A percentile compares a stretch with the other conserved stretches of the same genome.
Conservation (phyloP, 2,113 vertebrate species). For the Dolichotis patagonum region DNA sequence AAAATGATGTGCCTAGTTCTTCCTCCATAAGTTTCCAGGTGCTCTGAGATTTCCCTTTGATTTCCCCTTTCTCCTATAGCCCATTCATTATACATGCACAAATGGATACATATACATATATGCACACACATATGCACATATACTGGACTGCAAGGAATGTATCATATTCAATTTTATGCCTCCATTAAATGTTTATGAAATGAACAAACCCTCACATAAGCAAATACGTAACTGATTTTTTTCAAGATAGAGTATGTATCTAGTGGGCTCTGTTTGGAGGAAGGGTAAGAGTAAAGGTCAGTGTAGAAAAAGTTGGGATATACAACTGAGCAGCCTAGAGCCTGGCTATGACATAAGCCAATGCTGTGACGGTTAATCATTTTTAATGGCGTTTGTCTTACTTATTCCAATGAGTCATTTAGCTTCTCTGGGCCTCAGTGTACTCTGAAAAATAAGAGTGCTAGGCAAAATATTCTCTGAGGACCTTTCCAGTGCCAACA, state of each 20-base stretch:
- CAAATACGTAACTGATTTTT: not conserved
- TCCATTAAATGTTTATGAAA: not conserved
- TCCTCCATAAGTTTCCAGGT: conserved; percentile 9
- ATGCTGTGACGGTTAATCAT: not conserved
- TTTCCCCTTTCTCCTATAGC: not conserved
- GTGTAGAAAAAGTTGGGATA: not conserved
- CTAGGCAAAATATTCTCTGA: conserved; percentile 3
- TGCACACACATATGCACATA: not conserved
- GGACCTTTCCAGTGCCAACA: not conserved
- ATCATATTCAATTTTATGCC: not conserved
- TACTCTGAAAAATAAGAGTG: not conserved
- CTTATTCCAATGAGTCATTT: not conserved
- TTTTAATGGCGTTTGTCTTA: not conserved
- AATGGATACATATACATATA: not conserved
- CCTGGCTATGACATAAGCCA: not conserved
- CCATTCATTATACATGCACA: not conserved
- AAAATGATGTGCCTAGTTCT: not conserved
- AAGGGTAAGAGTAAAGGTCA: not conserved
- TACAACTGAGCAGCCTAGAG: not conserved
- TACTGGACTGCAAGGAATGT: not conserved
- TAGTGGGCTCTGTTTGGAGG: not conserved
- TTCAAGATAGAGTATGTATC: not conserved
- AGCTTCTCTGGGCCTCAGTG: not conserved
- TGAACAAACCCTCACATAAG: not conserved
- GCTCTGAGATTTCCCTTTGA: not conserved